These are phyloP conservation scores for Bothrops jararaca DNA, from an alignment of 2,113 vertebrate genomes.

Conservation along the genomic window DNA sequence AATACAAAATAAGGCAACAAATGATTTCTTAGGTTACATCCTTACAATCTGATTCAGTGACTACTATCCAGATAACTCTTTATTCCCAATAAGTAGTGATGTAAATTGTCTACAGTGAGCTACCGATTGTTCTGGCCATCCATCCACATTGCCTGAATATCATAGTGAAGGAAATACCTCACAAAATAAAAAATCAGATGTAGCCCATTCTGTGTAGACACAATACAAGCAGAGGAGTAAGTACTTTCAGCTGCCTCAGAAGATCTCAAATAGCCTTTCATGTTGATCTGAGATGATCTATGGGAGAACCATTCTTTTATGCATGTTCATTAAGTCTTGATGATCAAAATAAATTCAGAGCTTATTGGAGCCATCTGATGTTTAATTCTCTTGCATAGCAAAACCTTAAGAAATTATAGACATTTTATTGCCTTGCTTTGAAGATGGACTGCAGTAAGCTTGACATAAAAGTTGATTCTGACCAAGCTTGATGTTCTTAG, in stretches of 20 bases:
- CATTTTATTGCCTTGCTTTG: slow-evolving; percentile 39
- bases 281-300: not conserved
- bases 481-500: slow-evolving; percentile 37
- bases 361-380: not conserved
- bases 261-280: not conserved
- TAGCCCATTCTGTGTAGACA: not conserved
- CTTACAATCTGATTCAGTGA: not conserved
- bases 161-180: not conserved
- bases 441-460: slow-evolving; percentile 33
- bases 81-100: not conserved
- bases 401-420: not conserved
- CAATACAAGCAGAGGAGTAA: not conserved
- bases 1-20: not conserved
- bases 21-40: not conserved
- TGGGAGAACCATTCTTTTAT: not conserved
- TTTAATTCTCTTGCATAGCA: not conserved
- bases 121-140: not conserved
- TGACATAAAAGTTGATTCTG: slow-evolving; percentile 28
- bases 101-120: not conserved
- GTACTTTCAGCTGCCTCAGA: not conserved
- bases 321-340: not conserved
- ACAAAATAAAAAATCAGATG: not conserved
- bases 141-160: not conserved
- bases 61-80: not conserved
- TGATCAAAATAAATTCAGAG: not conserved